phyloP scores from a whole-genome alignment of 2,888 invertebrate species.

The Leptinotarsa juncta region DNA sequence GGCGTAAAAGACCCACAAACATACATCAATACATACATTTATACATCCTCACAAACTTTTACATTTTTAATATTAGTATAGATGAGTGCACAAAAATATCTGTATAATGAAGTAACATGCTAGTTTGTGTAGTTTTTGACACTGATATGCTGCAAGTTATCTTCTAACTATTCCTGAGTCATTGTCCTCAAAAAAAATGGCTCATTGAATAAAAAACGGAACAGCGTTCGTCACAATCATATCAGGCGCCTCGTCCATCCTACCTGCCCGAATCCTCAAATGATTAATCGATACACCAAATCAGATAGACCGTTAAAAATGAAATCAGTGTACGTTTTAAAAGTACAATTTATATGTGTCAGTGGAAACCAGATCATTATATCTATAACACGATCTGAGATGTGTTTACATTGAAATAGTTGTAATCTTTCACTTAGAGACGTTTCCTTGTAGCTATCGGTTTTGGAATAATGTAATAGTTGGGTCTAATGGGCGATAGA shows the following conservation, averaged over 20 bases:
- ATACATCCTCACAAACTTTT: too few relatives aligned
- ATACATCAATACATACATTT: too few relatives aligned
- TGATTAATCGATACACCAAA: conserved; percentile 37
- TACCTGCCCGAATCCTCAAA: conserved; percentile 23
- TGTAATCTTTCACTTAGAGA: conserved; percentile 39
- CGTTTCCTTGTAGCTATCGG: conserved; percentile 27
- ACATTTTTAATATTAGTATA: too few relatives aligned
- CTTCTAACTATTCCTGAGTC: neutral
- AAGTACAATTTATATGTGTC: conserved; percentile 50
- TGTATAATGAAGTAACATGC: too few relatives aligned
- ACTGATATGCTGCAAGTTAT: too few relatives aligned
- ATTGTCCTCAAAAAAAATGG: too few relatives aligned
- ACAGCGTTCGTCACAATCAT: conserved; percentile 11
- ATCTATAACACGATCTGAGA: conserved; percentile 51
- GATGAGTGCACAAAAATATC: too few relatives aligned
- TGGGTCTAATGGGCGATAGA: conserved; percentile 33
- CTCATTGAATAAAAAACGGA: too few relatives aligned
- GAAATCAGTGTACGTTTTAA: conserved; percentile 48
- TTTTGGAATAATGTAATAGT: conserved; percentile 30
- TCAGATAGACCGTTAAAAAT: conserved; percentile 41
- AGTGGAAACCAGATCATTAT: conserved; percentile 47
- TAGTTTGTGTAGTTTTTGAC: too few relatives aligned
- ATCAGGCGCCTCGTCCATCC: conserved; percentile 10
- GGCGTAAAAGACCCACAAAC: too few relatives aligned
- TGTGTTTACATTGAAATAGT: conserved; percentile 49